These are phyloP conservation scores for Conistra vaccinii DNA, from an alignment of 2,888 invertebrate genomes.

Conservation along the genomic window DNA sequence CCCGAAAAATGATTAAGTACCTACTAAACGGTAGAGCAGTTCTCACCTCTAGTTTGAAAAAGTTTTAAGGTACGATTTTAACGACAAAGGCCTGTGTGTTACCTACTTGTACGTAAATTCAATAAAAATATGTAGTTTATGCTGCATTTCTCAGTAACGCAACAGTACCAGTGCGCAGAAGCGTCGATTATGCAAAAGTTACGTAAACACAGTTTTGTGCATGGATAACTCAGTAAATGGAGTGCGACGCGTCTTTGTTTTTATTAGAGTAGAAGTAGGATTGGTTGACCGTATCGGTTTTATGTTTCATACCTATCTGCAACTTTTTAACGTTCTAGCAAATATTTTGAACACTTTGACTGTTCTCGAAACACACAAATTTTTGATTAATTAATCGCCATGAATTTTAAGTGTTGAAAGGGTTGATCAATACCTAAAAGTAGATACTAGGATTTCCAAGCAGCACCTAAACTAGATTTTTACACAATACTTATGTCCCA, in stretches of 20 bases:
- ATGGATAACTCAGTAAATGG: constrained; percentile 47
- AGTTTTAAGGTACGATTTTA: not conserved
- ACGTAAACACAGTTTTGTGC: constrained; percentile 48
- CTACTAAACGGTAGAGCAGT: not conserved
- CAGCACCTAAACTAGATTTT: not conserved
- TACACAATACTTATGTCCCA: not conserved
- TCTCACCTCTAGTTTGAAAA: not conserved
- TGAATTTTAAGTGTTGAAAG: not conserved
- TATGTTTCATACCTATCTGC: not conserved
- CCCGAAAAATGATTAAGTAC: not conserved
- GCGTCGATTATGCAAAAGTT: constrained; percentile 65
- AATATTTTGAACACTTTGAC: not conserved
- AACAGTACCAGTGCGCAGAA: constrained; percentile 42
- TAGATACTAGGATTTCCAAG: not conserved
- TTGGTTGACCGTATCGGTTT: not conserved
- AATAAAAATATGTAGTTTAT: constrained; percentile 50
- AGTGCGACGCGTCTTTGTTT: constrained; percentile 23
- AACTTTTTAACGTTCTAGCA: not conserved
- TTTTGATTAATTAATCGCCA: not conserved
- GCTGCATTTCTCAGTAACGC: constrained; percentile 47
- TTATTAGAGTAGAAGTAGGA: not conserved
- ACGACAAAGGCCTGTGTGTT: not conserved
- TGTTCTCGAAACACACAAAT: not conserved
- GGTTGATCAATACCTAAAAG: not conserved
- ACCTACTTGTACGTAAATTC: constrained; percentile 3